Percentiles rank a stretch among this genome's conserved stretches.
Conservation (phyloP, 2,113 vertebrate species). For the Pholis gunnellus region DNA sequence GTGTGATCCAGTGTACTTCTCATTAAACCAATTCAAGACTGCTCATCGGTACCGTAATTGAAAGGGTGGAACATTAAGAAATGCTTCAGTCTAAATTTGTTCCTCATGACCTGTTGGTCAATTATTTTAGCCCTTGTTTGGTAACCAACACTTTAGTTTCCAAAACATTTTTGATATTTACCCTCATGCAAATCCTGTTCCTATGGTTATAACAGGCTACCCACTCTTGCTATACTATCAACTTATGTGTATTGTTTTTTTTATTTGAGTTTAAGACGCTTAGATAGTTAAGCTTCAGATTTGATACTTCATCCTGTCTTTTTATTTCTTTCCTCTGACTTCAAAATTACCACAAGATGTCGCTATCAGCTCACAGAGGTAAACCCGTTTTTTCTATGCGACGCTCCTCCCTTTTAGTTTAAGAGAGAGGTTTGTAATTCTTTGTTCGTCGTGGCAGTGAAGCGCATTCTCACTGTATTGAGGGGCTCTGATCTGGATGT, state of each 20-base stretch:
- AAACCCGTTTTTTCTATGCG: accelerated
- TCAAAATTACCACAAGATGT: slow-evolving; percentile 57
- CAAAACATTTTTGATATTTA: neutral
- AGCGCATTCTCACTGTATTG: neutral
- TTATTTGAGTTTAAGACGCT: neutral
- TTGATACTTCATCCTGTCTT: neutral
- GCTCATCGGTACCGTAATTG: neutral
- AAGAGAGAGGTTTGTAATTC: slow-evolving; percentile 20
- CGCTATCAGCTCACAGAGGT: slow-evolving; percentile 23
- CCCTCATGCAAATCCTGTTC: neutral
- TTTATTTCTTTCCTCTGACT: neutral
- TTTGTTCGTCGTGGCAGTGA: slow-evolving; percentile 61
- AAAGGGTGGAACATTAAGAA: neutral
- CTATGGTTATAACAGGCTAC: neutral
- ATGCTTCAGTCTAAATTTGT: neutral
- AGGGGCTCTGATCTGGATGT: neutral
- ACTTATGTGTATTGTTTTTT: accelerated
- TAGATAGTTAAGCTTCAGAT: too few species aligned
- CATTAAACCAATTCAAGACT: neutral
- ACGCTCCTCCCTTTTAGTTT: slow-evolving; percentile 58
- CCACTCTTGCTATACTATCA: neutral
- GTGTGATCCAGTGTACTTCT: too few species aligned
- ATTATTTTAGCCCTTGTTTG: neutral
- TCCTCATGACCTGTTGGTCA: neutral
- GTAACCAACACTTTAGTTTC: neutral